Conservation (phyloP, 2,797 vertebrate species). For the Threskiornis aethiopicus region DNA sequence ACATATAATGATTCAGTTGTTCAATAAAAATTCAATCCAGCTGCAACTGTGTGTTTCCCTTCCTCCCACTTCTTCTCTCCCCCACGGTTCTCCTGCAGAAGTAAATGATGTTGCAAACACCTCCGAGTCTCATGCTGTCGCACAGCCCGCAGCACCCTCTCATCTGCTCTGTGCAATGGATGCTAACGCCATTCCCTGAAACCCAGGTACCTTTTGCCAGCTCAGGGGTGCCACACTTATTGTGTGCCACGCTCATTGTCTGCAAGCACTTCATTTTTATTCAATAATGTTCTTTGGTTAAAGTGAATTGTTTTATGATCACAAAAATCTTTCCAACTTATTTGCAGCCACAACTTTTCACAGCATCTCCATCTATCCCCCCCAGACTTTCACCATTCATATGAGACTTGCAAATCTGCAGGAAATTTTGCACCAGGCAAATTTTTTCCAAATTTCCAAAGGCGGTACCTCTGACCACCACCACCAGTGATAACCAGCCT, state of each 20-base stretch:
- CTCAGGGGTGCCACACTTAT: neutral
- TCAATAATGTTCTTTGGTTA: neutral
- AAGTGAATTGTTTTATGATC: rapidly evolving
- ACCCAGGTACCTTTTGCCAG: neutral
- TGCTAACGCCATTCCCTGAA: neutral
- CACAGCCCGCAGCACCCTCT: neutral
- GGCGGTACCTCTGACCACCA: rapidly evolving
- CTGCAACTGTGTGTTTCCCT: neutral
- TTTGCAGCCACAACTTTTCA: neutral
- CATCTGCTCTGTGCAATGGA: neutral
- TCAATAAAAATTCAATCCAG: neutral
- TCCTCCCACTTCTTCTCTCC: neutral
- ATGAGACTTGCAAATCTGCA: neutral
- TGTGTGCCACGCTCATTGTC: neutral
- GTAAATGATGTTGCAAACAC: neutral
- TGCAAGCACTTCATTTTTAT: neutral
- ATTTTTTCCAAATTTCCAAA: neutral
- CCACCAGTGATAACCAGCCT: neutral
- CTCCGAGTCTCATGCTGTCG: rapidly evolving
- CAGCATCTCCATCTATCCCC: neutral
- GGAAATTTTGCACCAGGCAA: neutral
- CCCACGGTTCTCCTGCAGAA: rapidly evolving
- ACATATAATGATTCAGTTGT: neutral
- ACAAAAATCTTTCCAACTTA: neutral
- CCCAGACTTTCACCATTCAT: neutral